A percentile compares a stretch with the other conserved stretches of the same genome.
Conservation (phyloP, 2,797 vertebrate genomes). For the Scolopax rusticola region DNA sequence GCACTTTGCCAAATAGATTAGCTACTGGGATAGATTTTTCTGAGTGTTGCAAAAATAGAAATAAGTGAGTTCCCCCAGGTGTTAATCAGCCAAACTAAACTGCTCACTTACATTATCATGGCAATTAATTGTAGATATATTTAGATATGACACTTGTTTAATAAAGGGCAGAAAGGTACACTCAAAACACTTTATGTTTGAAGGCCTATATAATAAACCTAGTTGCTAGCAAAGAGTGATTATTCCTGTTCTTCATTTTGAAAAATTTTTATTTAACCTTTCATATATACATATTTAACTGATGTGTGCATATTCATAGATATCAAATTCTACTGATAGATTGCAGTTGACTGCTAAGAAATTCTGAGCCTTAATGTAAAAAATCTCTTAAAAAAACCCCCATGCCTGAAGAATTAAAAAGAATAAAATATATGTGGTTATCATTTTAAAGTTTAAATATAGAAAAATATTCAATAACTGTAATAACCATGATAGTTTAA, state of each 20-base stretch:
- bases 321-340: background rate
- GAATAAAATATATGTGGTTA: background rate
- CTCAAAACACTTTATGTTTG: background rate
- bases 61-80: background rate
- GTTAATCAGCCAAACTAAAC: conserved; percentile 28
- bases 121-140: background rate
- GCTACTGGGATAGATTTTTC: background rate
- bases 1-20: background rate
- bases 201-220: background rate
- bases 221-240: background rate
- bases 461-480: background rate
- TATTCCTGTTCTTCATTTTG: background rate
- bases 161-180: background rate
- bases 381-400: background rate
- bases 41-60: background rate
- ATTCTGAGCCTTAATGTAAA: background rate
- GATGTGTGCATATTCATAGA: background rate
- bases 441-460: background rate
- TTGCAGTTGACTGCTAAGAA: background rate
- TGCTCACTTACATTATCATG: background rate
- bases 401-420: background rate
- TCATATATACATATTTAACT: background rate
- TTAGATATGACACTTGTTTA: background rate
- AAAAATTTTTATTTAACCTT: background rate
- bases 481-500: background rate